Percentiles rank a stretch among this genome's conserved stretches.
Evolutionary conservation across 2,113 vertebrate species (phyloP).

Genomic region (Acanthisitta chloris): DNA sequence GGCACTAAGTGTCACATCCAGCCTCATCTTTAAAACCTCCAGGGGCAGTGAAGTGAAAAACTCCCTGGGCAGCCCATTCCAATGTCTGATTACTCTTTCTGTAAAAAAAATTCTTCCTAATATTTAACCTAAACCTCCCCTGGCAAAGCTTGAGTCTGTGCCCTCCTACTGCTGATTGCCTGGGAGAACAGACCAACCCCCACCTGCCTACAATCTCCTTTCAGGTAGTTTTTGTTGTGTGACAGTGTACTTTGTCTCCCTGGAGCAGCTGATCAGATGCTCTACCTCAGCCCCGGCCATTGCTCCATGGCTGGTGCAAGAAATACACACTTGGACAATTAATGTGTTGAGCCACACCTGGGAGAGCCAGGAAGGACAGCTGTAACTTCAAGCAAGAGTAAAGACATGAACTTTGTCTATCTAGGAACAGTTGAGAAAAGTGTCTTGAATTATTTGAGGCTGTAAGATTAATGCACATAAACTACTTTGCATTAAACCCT

Average conservation of each 20-base stretch:
- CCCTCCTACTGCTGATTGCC: no score
- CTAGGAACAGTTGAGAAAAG: not conserved
- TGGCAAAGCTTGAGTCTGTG: no score
- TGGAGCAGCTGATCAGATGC: not conserved
- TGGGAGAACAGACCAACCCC: no score
- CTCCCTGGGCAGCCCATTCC: no score
- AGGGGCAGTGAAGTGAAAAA: no score
- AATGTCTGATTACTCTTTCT: no score
- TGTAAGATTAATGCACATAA: not conserved
- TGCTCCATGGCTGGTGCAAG: not conserved
- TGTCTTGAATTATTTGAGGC: not conserved
- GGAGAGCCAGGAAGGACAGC: not conserved
- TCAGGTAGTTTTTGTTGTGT: no score
- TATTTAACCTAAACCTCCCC: no score
- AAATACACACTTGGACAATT: not conserved
- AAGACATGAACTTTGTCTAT: not conserved
- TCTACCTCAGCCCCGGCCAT: not conserved
- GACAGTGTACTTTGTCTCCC: fast-evolving
- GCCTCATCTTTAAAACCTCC: no score
- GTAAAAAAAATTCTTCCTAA: no score
- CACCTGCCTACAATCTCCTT: no score
- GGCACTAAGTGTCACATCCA: no score
- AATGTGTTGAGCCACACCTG: not conserved
- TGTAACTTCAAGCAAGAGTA: not conserved
- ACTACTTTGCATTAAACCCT: not conserved